Evolutionary conservation across 2,797 vertebrate species (phyloP), one percentile per base, ranked within the genome.

Genomic region (Epinephelus malabaricus): DNA sequence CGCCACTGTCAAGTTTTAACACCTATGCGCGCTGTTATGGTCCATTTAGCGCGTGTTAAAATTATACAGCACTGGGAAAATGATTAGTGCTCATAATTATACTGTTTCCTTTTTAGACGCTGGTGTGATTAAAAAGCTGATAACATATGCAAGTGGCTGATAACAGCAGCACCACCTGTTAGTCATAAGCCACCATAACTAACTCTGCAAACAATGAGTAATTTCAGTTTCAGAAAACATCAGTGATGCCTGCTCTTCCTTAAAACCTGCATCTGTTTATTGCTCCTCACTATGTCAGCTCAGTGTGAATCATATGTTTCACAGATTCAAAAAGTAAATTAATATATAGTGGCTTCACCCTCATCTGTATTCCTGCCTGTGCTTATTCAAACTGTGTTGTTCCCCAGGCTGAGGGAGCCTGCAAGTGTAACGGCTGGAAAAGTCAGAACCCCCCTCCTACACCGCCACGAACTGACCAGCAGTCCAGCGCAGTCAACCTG

Each of bases 401-500:
- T 43, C 27, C 74, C 82, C 53, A 99, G 98, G 98, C 97, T 0
- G 98, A 99, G 86, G 98, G 99, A 69, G 97, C 97, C 43, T 99
- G 98, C 86, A 99, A 99, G 76, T 99, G 98, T 90, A 99, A 99
- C 55, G 98, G 98, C 88, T 99, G 98, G 98, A 99, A 99, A 92
- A 99, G 97, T 90, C 98, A 97, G 84, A 99, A 98, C 73, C 98
- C 97, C 0, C 97, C 98, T 45, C 96, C 98, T 0, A 99, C 98
- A 1, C 98, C 98, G 0, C 98, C 98, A 2, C 95, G 97, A 75
- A 96, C 97, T 0, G 97, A 97, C 73, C 95, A 99, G 89, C 98
- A 96, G 91, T 95, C 97, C 85, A 95, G 84, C 1, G 76, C 94
- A 0, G 97, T 97, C 54, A 98, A 96, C 89, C 95, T 99, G 27